Conservation (phyloP, 2,797 vertebrate species). For the Chloroceryle inda region DNA sequence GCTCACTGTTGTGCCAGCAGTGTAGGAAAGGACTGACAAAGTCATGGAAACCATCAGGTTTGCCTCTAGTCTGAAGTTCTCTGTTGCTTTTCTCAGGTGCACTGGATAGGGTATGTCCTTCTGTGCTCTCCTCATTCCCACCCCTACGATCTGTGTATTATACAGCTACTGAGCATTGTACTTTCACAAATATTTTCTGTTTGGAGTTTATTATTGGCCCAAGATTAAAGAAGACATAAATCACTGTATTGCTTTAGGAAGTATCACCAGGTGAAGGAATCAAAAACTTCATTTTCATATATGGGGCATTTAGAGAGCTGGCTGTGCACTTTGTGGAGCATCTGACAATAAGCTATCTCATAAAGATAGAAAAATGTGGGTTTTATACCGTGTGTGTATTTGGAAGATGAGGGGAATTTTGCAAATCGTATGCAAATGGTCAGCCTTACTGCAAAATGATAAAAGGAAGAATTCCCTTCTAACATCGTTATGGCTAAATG, state of each 20-base stretch:
- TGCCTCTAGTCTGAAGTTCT: background rate
- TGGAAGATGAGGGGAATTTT: background rate
- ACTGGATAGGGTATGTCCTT: background rate
- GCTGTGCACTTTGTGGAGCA: background rate
- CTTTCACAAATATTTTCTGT: background rate
- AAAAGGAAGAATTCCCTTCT: background rate
- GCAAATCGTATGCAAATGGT: background rate
- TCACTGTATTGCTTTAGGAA: background rate
- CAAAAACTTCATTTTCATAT: background rate
- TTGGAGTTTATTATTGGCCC: background rate
- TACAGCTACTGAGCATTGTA: background rate
- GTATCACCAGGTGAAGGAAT: background rate
- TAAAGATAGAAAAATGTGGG: background rate
- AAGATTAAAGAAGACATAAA: background rate
- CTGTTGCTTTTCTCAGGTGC: background rate
- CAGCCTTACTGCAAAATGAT: background rate
- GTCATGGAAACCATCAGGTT: background rate
- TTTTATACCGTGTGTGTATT: background rate
- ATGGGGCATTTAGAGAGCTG: background rate
- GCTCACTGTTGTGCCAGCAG: background rate
- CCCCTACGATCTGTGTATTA: background rate
- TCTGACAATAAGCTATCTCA: background rate
- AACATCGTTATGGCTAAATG: background rate
- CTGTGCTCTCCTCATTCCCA: background rate
- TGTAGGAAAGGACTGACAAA: background rate